These are phyloP conservation scores for Nothobranchius kuhntae DNA, from an alignment of 2,113 vertebrate species.

Conservation along the genomic window DNA sequence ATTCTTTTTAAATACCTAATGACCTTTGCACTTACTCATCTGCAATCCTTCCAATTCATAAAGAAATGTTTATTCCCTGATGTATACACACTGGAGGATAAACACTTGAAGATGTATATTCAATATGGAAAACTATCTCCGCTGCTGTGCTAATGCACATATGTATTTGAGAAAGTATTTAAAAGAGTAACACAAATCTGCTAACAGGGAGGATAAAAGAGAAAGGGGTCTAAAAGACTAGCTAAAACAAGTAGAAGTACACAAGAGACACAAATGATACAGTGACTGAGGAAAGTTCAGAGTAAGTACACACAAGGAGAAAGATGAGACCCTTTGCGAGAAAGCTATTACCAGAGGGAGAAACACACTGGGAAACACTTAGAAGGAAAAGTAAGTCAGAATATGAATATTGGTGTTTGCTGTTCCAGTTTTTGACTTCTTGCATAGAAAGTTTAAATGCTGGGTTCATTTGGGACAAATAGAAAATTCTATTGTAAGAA, in stretches of 20 bases:
- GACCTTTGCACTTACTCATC: slow-evolving; percentile 23
- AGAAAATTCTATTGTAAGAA: too few species aligned
- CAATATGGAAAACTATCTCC: slow-evolving; percentile 11
- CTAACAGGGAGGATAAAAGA: slow-evolving; percentile 13
- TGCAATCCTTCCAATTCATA: slow-evolving; percentile 1
- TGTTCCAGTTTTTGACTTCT: slow-evolving; percentile 4
- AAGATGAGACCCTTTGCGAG: slow-evolving; percentile 32
- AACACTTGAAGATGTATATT: slow-evolving; percentile 3
- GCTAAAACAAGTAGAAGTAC: slow-evolving; percentile 13
- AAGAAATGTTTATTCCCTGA: not conserved
- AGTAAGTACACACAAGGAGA: slow-evolving; percentile 15
- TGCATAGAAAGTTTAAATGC: not conserved
- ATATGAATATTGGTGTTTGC: slow-evolving; percentile 8
- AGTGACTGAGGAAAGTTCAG: slow-evolving; percentile 27
- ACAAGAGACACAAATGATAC: slow-evolving; percentile 31
- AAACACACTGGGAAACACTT: slow-evolving; percentile 29
- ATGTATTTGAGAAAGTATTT: not conserved
- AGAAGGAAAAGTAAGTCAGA: slow-evolving; percentile 8
- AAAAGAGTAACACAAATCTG: slow-evolving; percentile 13
- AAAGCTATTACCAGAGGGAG: slow-evolving; percentile 12
- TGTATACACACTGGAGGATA: not conserved
- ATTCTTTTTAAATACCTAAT: too few species aligned
- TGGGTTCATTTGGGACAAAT: not conserved
- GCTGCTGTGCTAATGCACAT: slow-evolving; percentile 12
- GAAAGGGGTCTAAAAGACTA: slow-evolving; percentile 22